A percentile compares a stretch with the other conserved stretches of the same genome.
Conservation (phyloP, 2,888 invertebrate species). For the Zygogramma bicolorata region DNA sequence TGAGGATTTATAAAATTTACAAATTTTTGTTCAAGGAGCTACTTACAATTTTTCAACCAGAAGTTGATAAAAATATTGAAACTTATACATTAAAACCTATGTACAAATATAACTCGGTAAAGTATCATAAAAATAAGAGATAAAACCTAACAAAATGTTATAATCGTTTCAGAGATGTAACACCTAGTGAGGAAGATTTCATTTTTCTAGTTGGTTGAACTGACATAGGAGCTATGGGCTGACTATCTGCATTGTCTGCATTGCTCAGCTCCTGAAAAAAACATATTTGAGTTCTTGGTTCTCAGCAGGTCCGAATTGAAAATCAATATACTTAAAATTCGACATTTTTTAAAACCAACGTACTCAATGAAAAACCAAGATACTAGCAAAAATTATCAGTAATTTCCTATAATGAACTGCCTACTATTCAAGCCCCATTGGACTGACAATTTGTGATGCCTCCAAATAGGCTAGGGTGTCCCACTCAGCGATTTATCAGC, state of each 20-base stretch:
- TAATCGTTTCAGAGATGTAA: conserved; percentile 79
- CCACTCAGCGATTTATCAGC: too few relatives aligned
- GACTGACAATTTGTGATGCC: too few relatives aligned
- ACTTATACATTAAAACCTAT: conserved; percentile 52
- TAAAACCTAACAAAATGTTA: conserved; percentile 66
- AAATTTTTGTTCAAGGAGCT: conserved; percentile 34
- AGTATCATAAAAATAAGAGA: conserved; percentile 55
- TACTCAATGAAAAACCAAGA: too few relatives aligned
- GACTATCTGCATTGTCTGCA: conserved; percentile 69
- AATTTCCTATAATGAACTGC: too few relatives aligned
- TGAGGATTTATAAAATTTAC: conserved; percentile 50
- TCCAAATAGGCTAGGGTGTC: too few relatives aligned
- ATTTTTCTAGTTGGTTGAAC: conserved; percentile 88
- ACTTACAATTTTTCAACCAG: conserved; percentile 44
- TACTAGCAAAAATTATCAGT: too few relatives aligned
- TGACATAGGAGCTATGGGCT: conserved; percentile 81
- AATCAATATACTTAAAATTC: too few relatives aligned
- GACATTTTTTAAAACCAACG: too few relatives aligned
- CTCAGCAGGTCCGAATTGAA: too few relatives aligned
- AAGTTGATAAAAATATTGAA: conserved; percentile 46
- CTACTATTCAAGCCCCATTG: too few relatives aligned
- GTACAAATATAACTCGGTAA: conserved; percentile 61
- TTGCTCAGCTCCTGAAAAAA: conserved; percentile 80
- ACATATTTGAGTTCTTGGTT: too few relatives aligned
- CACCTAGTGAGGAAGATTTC: conserved; percentile 74